These are phyloP conservation scores for Arvicola amphibius DNA, from an alignment of 2,797 vertebrate genomes.

Conservation along the genomic window DNA sequence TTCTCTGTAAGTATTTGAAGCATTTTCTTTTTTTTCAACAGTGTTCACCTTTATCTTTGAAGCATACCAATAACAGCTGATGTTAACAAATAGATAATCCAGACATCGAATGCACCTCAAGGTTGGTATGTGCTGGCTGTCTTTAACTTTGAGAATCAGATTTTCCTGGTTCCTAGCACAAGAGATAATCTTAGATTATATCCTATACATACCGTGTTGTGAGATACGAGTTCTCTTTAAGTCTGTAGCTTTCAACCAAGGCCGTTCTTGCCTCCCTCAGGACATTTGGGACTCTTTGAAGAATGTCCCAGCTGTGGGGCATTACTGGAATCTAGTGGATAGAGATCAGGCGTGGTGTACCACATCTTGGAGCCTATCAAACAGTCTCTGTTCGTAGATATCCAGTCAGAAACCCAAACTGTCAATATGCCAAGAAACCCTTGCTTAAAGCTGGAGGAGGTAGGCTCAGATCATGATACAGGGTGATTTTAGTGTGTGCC, in stretches of 20 bases:
- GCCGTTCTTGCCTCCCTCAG: neutral
- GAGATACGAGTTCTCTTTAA: neutral
- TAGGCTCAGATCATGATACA: neutral
- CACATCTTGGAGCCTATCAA: neutral
- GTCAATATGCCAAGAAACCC: neutral
- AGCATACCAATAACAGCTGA: neutral
- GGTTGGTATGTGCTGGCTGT: no score
- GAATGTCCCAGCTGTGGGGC: neutral
- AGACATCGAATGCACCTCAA: neutral
- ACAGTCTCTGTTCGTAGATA: neutral
- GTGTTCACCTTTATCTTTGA: neutral
- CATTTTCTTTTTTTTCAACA: neutral
- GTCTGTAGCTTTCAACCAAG: neutral
- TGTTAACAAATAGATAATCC: neutral
- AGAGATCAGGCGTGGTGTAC: neutral
- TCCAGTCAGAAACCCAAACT: neutral
- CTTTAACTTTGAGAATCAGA: neutral
- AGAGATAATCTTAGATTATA: neutral
- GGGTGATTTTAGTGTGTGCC: neutral
- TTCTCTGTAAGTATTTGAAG: neutral
- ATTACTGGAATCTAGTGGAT: neutral
- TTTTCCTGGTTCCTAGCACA: neutral
- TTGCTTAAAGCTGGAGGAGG: neutral
- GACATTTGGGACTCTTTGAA: neutral
- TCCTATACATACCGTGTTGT: neutral